These are phyloP conservation scores for Pipistrellus pygmaeus DNA, from an alignment of 2,797 vertebrate genomes.

Conservation along the genomic window DNA sequence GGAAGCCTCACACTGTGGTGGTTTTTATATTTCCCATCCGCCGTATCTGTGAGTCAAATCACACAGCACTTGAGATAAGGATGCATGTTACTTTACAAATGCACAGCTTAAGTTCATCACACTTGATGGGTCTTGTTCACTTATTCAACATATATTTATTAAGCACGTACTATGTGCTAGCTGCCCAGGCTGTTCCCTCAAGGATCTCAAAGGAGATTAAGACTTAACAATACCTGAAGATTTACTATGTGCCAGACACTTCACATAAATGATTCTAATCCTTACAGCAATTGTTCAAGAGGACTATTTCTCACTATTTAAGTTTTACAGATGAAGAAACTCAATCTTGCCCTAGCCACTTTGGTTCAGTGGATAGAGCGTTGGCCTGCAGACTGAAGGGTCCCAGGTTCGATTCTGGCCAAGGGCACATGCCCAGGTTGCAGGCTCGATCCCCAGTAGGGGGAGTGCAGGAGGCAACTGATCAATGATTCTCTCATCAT, in stretches of 20 bases:
- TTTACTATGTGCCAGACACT: background rate
- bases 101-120: background rate
- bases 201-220: background rate
- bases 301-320: background rate
- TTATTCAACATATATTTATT: background rate
- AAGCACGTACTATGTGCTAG: background rate
- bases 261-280: background rate
- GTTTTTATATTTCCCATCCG: background rate
- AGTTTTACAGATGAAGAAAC: background rate
- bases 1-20: background rate
- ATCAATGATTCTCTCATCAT: too few species aligned
- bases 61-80: background rate
- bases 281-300: background rate
- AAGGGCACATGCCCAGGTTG: too few species aligned
- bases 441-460: too few species aligned
- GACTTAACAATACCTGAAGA: background rate
- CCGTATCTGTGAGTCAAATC: background rate
- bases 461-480: too few species aligned
- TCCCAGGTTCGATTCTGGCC: too few species aligned
- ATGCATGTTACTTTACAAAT: background rate
- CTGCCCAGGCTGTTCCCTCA: background rate
- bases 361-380: too few species aligned
- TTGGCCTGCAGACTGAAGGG: too few species aligned
- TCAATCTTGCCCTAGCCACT: too few species aligned
- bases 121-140: background rate